phyloP scores from a whole-genome alignment of 2,888 invertebrate genomes.

The Hipparchia sbordonii region DNA sequence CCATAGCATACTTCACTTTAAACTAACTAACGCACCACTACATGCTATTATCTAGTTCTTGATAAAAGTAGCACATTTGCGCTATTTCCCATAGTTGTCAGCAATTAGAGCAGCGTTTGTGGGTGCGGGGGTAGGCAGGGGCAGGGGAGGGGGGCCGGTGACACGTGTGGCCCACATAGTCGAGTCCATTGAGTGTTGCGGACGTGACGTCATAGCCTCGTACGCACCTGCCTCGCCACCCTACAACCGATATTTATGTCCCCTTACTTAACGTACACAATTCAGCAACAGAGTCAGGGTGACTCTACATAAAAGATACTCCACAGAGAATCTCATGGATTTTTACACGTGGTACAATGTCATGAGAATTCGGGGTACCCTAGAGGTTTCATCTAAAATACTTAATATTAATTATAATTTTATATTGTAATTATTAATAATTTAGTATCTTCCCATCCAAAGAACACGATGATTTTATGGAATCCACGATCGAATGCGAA shows the following conservation, averaged over 20 bases:
- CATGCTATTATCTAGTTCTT: slow-evolving; percentile 37
- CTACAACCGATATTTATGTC: slow-evolving; percentile 9
- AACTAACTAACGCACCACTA: too few species aligned
- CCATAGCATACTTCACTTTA: too few species aligned
- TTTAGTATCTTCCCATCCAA: too few species aligned
- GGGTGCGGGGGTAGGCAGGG: slow-evolving; percentile 52
- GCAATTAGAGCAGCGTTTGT: slow-evolving; percentile 73
- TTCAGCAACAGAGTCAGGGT: neutral
- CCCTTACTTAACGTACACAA: neutral
- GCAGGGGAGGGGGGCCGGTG: slow-evolving; percentile 50
- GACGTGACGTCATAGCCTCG: slow-evolving; percentile 70
- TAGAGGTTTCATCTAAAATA: too few species aligned
- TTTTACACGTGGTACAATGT: too few species aligned
- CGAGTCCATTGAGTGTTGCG: slow-evolving; percentile 64
- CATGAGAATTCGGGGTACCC: too few species aligned
- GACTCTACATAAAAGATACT: neutral
- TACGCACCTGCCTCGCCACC: slow-evolving; percentile 59
- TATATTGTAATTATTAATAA: too few species aligned
- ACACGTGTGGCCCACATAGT: slow-evolving; percentile 80
- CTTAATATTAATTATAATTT: too few species aligned
- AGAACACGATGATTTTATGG: too few species aligned
- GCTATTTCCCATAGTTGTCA: slow-evolving; percentile 78
- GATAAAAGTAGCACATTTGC: slow-evolving; percentile 73
- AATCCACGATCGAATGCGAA: too few species aligned
- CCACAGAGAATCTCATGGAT: too few species aligned